Evolutionary conservation across 1,140 invertebrate species (phyloP), one percentile per base, ranked within the genome.

Genomic region (Philotrypesis tridentata): DNA sequence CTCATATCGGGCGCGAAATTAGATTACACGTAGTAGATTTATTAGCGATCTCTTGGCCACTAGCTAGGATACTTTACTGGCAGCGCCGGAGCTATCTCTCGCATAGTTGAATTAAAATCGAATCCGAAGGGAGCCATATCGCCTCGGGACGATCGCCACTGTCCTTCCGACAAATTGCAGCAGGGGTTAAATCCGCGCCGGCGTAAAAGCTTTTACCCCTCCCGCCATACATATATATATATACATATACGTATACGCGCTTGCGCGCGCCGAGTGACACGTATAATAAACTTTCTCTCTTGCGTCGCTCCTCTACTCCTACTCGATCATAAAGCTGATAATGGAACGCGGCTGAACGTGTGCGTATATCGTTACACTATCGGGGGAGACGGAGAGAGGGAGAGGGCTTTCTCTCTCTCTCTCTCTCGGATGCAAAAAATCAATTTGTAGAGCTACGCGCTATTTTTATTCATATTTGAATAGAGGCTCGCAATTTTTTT

Each of bases 291-390:
- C 68, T 40, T 40, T 40, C 37, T 40, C 68, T 78, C 40, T n/a
- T 11, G 4, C 25, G 63, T 65, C 61, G 14, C 23, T 61, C 29
- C 37, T 40, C 11, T 37, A 61, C n/a, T n/a, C n/a, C 43, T 55
- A 70, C 76, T 79, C 14, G 76, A 79, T 79, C 65, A 79, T 70
- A 79, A 68, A 79, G 43, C 67, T 70, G 63, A 79, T 79, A 79
- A 79, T 79, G 40, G 27, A 70, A 70, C 75, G 23, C n/a, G 23
- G 63, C n/a, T 29, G 23, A 7, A 3, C 2, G 27, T 25, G 63
- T 29, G 63, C 14, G 63, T 14, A 65, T 65, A 27, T 6, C 61
- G 27, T n/a, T 55, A 17, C 48, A 55, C 17, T n/a, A 55, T 55
- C 48, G n/a, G n/a, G n/a, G n/a, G n/a, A n/a, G n/a, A n/a, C n/a